Conservation (phyloP, 2,888 invertebrate species). For the Euphydryas editha region DNA sequence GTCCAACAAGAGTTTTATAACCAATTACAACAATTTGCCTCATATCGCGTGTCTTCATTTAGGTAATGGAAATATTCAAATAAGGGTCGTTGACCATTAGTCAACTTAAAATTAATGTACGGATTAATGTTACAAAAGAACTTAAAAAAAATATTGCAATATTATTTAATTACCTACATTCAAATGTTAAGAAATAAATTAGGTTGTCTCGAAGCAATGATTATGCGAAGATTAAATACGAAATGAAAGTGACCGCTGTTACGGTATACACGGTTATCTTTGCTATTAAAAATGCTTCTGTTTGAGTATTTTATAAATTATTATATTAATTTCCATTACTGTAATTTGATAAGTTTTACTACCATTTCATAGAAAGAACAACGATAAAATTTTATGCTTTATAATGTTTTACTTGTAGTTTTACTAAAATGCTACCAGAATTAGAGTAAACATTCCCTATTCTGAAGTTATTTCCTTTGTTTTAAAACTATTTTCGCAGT, state of each 20-base stretch:
- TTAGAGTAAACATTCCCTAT: background rate
- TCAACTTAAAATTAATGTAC: background rate
- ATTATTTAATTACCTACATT: too few relatives aligned
- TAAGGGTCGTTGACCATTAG: conserved; percentile 10
- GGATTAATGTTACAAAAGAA: conserved; percentile 1
- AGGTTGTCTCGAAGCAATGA: conserved; percentile 40
- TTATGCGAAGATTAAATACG: conserved; percentile 39
- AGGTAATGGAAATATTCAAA: conserved; percentile 6
- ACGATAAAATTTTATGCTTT: too few relatives aligned
- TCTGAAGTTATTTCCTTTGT: background rate
- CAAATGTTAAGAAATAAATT: conserved; percentile 13
- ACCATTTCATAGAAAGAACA: too few relatives aligned
- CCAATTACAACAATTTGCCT: background rate
- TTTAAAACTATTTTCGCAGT: background rate
- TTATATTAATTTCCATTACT: too few relatives aligned
- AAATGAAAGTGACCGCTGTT: conserved; percentile 40
- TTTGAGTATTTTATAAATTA: too few relatives aligned
- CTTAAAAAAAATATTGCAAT: conserved; percentile 32
- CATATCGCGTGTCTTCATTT: conserved; percentile 5
- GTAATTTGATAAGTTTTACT: too few relatives aligned
- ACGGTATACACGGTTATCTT: too few relatives aligned
- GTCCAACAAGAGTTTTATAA: background rate
- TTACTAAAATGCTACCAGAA: background rate
- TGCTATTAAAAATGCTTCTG: too few relatives aligned
- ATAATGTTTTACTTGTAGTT: background rate